Percentiles rank a stretch among this genome's conserved stretches.
Conservation (phyloP, 2,797 vertebrate genomes). For the Tapera naevia region DNA sequence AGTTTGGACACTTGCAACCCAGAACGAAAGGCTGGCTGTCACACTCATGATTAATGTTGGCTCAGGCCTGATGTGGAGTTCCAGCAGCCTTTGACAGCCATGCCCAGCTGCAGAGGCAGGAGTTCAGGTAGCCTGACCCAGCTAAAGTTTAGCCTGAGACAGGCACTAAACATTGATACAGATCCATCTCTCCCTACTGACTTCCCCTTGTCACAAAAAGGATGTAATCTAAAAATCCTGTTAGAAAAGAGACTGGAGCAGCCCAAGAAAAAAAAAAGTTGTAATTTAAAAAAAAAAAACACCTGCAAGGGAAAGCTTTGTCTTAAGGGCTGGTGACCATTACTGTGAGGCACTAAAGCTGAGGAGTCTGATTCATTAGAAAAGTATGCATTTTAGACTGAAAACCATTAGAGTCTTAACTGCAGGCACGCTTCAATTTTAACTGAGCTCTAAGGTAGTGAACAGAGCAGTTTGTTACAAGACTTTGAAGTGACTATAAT, state of each 20-base stretch:
- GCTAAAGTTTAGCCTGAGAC: background rate
- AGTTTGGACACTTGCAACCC: background rate
- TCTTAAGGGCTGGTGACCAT: background rate
- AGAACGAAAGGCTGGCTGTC: background rate
- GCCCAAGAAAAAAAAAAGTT: background rate
- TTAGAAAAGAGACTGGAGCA: background rate
- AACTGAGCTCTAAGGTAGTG: background rate
- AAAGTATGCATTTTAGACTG: background rate
- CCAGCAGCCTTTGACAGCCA: background rate
- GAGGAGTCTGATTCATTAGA: background rate
- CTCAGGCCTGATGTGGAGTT: background rate
- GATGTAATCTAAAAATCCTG: background rate
- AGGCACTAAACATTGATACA: background rate
- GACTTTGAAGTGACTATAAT: background rate
- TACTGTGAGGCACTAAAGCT: background rate
- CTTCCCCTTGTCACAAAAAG: background rate
- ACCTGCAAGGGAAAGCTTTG: background rate
- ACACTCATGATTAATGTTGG: background rate
- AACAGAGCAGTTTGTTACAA: background rate
- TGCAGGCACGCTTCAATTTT: background rate
- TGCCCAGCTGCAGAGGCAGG: background rate
- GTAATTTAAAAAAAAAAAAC: background rate
- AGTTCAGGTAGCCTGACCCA: background rate
- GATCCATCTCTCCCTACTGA: background rate
- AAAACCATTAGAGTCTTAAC: background rate